A percentile compares a stretch with the other conserved stretches of the same genome.
Evolutionary conservation across 2,888 invertebrate genomes (phyloP).

Genomic region (Psococerastis gibbosa): DNA sequence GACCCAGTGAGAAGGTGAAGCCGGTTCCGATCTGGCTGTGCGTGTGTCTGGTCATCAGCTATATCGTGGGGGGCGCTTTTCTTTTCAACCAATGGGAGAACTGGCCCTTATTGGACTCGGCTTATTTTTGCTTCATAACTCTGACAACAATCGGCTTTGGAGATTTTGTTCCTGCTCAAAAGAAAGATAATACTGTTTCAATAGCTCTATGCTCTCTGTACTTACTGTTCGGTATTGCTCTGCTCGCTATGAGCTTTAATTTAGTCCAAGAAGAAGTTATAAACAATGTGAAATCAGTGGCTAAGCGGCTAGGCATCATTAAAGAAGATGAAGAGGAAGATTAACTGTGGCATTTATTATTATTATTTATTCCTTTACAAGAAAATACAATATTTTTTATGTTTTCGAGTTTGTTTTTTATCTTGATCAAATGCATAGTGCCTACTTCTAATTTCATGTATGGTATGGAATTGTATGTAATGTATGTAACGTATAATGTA

Average conservation of each 20-base stretch:
- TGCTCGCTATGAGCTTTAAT: constrained; percentile 93
- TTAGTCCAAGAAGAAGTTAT: constrained; percentile 88
- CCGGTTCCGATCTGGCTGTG: constrained; percentile 84
- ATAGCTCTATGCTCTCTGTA: constrained; percentile 83
- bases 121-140: constrained; percentile 88
- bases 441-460: no score
- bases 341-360: no score
- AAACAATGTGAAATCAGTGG: constrained; percentile 69
- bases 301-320: constrained; percentile 70
- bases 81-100: constrained; percentile 71
- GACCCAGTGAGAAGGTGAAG: constrained; percentile 35
- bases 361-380: no score
- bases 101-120: constrained; percentile 73
- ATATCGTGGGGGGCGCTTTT: constrained; percentile 75
- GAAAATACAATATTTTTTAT: no score
- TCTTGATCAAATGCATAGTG: no score
- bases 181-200: constrained; percentile 33
- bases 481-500: no score
- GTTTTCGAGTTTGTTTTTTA: no score
- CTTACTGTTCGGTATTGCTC: constrained; percentile 80
- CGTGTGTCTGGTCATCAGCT: constrained; percentile 67
- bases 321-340: constrained; percentile 49
- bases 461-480: no score
- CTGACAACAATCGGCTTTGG: constrained; percentile 86
- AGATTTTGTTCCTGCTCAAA: constrained; percentile 75